Evolutionary conservation across 2,797 vertebrate genomes (phyloP).

Genomic region (Pseudomugil gertrudae): DNA sequence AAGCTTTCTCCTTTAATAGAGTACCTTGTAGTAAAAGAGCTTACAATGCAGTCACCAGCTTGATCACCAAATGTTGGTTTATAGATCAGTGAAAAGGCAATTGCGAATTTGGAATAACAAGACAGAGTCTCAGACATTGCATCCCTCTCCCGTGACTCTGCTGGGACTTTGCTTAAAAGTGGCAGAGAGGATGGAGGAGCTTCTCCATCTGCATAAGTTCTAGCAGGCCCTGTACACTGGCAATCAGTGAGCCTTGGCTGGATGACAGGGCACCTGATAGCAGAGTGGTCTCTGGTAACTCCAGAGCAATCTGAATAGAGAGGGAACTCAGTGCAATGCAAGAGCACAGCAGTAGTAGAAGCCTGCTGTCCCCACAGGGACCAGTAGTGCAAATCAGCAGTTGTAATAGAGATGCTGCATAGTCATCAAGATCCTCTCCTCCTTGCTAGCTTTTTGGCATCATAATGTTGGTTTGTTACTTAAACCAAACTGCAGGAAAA

Average conservation of each 20-base stretch:
- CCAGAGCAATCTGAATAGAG: constrained; percentile 59
- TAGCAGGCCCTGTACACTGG: constrained; percentile 50
- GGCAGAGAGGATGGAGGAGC: constrained; percentile 57
- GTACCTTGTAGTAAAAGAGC: not conserved
- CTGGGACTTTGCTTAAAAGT: constrained; percentile 48
- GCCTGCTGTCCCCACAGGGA: constrained; percentile 64
- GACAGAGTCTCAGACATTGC: constrained; percentile 22
- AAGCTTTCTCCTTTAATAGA: not conserved
- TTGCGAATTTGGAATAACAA: constrained; percentile 13
- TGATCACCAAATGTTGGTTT: constrained; percentile 29
- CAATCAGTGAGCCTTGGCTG: constrained; percentile 69
- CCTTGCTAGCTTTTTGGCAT: constrained; percentile 34
- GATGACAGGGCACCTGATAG: constrained; percentile 72
- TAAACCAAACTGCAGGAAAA: constrained; percentile 38
- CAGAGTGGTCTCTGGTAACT: constrained; percentile 71
- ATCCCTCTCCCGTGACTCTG: constrained; percentile 37
- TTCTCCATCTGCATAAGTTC: constrained; percentile 65
- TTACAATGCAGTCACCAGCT: constrained; percentile 25
- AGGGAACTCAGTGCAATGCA: constrained; percentile 32
- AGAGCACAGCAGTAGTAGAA: constrained; percentile 36
- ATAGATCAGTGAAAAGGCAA: constrained; percentile 32
- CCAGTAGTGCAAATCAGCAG: constrained; percentile 67
- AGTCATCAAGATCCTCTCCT: constrained; percentile 41
- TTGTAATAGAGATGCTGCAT: constrained; percentile 54
- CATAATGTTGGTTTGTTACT: constrained; percentile 34